phyloP scores from a whole-genome alignment of 2,797 vertebrate genomes.

The Fistularia commersonii region DNA sequence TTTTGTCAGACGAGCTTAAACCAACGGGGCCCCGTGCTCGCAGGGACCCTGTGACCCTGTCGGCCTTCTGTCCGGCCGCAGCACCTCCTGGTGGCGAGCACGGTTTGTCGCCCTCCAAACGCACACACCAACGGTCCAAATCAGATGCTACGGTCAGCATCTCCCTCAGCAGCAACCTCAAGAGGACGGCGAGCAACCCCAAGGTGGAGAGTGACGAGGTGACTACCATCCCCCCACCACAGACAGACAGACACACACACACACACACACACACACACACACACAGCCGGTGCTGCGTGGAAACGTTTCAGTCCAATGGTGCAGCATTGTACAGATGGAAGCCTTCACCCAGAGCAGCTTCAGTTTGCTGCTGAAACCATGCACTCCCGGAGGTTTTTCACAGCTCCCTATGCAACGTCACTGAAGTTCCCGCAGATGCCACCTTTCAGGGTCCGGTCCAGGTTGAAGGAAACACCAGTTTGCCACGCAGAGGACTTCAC shows the following conservation, averaged over 20 bases:
- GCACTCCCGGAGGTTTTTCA: no score
- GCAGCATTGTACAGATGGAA: no score
- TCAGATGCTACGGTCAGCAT: conserved; percentile 91
- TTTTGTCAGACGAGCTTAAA: conserved; percentile 94
- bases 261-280: background rate
- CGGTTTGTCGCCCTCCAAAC: conserved; percentile 87
- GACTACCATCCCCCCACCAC: background rate
- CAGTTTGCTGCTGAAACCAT: no score
- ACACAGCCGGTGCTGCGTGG: background rate
- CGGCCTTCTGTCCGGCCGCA: conserved; percentile 69
- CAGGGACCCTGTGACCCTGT: conserved; percentile 70
- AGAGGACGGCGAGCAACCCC: conserved; percentile 94
- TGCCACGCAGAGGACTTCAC: no score
- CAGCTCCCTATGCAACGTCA: no score
- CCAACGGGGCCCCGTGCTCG: conserved; percentile 78
- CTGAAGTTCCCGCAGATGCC: no score
- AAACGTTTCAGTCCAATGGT: no score
- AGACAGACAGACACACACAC: background rate
- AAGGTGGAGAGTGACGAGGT: conserved; percentile 96
- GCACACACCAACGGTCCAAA: conserved; percentile 97
- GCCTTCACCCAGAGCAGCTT: no score
- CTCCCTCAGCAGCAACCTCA: conserved; percentile 92
- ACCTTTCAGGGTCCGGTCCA: no score
- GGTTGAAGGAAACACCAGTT: no score
- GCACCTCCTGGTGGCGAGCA: conserved; percentile 60